phyloP scores from a whole-genome alignment of 37 sponge, comb jelly and placozoan genomes.

The Theonella swinhoei region DNA sequence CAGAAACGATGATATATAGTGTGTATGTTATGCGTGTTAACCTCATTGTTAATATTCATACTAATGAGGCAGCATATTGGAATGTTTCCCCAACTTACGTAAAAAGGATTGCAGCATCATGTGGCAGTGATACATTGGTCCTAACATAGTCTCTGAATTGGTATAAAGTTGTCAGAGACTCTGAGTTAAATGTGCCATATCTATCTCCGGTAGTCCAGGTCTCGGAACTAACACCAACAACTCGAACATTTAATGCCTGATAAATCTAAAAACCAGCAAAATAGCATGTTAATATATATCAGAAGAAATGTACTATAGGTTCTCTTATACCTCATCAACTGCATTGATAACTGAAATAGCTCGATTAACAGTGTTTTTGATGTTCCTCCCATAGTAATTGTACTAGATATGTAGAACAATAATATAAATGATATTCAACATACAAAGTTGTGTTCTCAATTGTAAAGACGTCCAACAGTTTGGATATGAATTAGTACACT shows the following conservation, averaged over 20 bases:
- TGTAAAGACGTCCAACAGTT: no score
- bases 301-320: neutral
- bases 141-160: neutral
- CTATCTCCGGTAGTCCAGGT: neutral
- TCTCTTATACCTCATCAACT: slow-evolving; percentile 19
- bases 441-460: no score
- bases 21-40: no score
- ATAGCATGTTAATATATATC: neutral
- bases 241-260: neutral
- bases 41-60: no score
- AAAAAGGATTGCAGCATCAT: neutral
- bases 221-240: neutral
- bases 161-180: neutral
- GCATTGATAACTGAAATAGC: slow-evolving; percentile 27
- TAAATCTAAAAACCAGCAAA: neutral
- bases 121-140: neutral
- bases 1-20: no score
- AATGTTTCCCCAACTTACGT: neutral
- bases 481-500: no score
- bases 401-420: slow-evolving; percentile 14
- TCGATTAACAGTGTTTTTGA: slow-evolving; percentile 33
- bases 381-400: slow-evolving; percentile 17
- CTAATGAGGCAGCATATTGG: no score
- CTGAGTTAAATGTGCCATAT: neutral
- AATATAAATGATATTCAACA: no score